Evolutionary conservation across 2,113 vertebrate genomes (phyloP).

Genomic region (Ploceus nigricollis): DNA sequence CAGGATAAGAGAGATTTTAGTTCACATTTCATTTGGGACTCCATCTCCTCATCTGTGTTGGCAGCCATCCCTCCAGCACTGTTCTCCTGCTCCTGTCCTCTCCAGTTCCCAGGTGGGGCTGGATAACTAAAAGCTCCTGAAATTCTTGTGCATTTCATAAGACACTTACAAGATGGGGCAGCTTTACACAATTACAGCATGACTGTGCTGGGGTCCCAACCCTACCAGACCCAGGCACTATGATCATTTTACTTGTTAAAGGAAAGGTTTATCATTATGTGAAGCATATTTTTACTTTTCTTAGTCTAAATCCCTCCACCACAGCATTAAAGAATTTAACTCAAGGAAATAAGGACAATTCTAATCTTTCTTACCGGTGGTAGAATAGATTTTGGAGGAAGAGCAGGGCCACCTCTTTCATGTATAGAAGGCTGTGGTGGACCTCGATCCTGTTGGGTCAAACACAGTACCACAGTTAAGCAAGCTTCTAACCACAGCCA

Average conservation of each 20-base stretch:
- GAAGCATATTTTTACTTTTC: not conserved
- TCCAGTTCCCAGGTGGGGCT: not conserved
- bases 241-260: not conserved
- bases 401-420: constrained; percentile 62
- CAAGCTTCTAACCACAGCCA: not conserved
- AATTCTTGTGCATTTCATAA: not conserved
- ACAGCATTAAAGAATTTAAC: not conserved
- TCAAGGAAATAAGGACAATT: not conserved
- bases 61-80: not conserved
- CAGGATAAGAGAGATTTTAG: not conserved
- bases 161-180: not conserved
- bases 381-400: constrained; percentile 72
- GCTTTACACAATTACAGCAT: not conserved
- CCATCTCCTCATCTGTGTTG: not conserved
- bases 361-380: constrained; percentile 66
- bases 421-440: constrained; percentile 55
- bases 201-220: not conserved
- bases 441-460: constrained; percentile 68
- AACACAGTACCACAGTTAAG: not conserved
- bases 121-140: not conserved
- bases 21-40: not conserved
- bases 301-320: not conserved
- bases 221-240: not conserved
- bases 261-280: not conserved
- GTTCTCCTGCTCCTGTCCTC: not conserved